Percentiles rank a stretch among this genome's conserved stretches.
These are phyloP conservation scores for Dromococcyx pavoninus DNA, from an alignment of 2,797 vertebrate species.

Conservation along the genomic window DNA sequence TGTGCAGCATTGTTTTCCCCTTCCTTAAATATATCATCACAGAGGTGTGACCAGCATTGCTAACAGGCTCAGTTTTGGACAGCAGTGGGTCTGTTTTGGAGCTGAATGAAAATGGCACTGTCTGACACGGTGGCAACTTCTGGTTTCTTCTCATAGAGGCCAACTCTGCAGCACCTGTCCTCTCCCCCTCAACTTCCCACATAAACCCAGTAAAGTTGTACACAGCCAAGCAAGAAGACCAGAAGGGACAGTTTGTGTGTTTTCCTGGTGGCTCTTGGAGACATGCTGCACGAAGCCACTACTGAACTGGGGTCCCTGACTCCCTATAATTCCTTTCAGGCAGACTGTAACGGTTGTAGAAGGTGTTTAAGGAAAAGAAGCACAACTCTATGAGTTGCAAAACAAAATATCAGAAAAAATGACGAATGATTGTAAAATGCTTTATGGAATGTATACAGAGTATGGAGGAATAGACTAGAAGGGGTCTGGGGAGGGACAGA, in stretches of 20 bases:
- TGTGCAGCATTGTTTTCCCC: not conserved
- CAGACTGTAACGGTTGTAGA: not conserved
- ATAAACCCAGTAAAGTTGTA: not conserved
- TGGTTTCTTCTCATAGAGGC: not conserved
- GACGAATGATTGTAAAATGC: not conserved
- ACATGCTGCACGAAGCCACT: not conserved
- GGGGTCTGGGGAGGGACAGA: not conserved
- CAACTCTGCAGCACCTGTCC: not conserved
- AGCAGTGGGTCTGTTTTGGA: not conserved
- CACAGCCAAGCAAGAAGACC: not conserved
- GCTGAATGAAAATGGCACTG: not conserved
- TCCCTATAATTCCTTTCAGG: not conserved
- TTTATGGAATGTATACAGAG: not conserved
- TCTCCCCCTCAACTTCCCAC: not conserved
- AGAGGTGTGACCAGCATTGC: not conserved
- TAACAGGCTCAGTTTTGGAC: not conserved
- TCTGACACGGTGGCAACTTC: not conserved
- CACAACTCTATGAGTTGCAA: not conserved
- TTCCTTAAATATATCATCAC: not conserved
- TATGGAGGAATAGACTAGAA: not conserved
- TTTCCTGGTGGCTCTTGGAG: not conserved
- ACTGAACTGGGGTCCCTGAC: not conserved
- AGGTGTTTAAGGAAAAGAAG: not conserved
- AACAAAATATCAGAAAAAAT: not conserved
- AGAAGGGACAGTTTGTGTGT: not conserved